Conservation (phyloP, 2,888 invertebrate genomes). For the Drosophila tanythrix region DNA sequence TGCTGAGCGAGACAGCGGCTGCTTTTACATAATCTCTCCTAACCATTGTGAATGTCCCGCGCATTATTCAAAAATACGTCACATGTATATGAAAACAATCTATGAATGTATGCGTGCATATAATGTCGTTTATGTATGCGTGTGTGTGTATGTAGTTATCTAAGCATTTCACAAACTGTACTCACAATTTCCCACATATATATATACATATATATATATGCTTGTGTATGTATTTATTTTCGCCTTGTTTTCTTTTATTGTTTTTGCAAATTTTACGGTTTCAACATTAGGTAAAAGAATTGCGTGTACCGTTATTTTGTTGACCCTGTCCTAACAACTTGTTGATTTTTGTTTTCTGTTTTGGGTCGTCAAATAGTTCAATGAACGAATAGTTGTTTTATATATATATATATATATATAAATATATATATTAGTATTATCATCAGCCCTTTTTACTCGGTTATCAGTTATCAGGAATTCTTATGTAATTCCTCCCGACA, state of each 20-base stretch:
- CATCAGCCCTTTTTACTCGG: not conserved
- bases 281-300: slow-evolving; percentile 3
- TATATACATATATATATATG: not conserved
- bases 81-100: not conserved
- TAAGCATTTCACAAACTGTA: slow-evolving; percentile 12
- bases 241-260: not conserved
- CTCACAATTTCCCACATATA: not conserved
- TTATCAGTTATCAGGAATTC: slow-evolving; percentile 22
- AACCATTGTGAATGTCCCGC: slow-evolving; percentile 51
- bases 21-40: slow-evolving; percentile 63
- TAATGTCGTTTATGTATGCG: not conserved
- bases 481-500: slow-evolving; percentile 44
- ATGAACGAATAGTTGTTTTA: slow-evolving; percentile 19
- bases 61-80: slow-evolving; percentile 41
- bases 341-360: slow-evolving; percentile 21
- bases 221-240: not conserved
- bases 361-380: slow-evolving; percentile 22
- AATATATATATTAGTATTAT: not conserved
- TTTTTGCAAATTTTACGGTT: not conserved
- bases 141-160: not conserved
- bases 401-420: not conserved
- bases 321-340: slow-evolving; percentile 27
- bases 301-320: slow-evolving; percentile 13
- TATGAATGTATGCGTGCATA: not conserved
- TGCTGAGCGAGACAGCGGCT: slow-evolving; percentile 44